Evolutionary conservation across 2,888 invertebrate species (phyloP), one percentile per base, ranked within the genome.

Genomic region (Miltochrista miniata): DNA sequence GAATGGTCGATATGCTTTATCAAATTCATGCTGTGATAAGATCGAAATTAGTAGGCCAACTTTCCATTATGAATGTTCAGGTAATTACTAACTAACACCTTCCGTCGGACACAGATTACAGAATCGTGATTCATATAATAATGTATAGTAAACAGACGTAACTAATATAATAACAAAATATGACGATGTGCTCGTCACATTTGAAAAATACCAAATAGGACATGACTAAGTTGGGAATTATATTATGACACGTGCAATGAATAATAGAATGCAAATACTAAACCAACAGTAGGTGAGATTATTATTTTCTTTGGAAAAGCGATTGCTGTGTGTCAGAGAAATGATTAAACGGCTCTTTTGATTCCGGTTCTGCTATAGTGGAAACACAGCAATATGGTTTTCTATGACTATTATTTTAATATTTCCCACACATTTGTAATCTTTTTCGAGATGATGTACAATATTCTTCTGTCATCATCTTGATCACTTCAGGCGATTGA

Each of bases 151-250:
- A 35, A 35, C 43, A 44, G 33, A 35, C 12, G 18, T 35, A 13
- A 13, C 18, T 13, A 44, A 24, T 44, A 9, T 35, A 13, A 24
- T 34, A 44, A 24, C 18, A 35, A 42, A 15, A 1, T 7, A 35
- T 24, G 24, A 35, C 13, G 43, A 24, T 24, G 2, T 29, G 12
- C 13, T 44, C 24, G 35, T 24, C 24, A 13, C 15, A 31, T 10
- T 41, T 13, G 9, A 33, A 42, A 42, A 30, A 31, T 13, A 31
- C 15, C 33, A 15, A n/a, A 42, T 33, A 33, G 42, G 33, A 4
- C 33, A 42, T 42, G 42, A 42, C 42, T 42, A 42, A 42, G 12
- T 18, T 42, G 42, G 33, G n/a, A 42, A 42, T 15, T 34, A 33
- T 33, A 1, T 42, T 13, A 11, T 15, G 31, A 33, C 42, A 41